Evolutionary conservation across 2,888 invertebrate genomes (phyloP), one percentile per base, ranked within the genome.

Genomic region (Molorchus minor): DNA sequence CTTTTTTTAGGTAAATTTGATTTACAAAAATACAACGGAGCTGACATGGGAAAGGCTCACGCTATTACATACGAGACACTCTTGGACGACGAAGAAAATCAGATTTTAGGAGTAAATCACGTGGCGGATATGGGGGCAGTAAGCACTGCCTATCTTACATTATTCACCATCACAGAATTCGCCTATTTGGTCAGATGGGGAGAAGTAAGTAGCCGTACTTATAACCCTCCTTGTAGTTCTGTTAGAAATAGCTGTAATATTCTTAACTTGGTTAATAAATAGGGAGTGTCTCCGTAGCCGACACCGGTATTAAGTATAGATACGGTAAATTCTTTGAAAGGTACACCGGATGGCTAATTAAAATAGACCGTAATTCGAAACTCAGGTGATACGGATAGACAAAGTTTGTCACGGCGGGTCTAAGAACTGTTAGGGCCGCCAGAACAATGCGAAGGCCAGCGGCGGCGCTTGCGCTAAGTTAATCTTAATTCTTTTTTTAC

Each of bases 141-240:
- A 1, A 83, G 85, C 13, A 82, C 88, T 1, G 84, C 88, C 0
- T 87, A 89, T 75, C 79, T 91, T 58, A 88, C 90, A 21, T 83
- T 88, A 29, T 91, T 91, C 88, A 87, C 88, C 68, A 89, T 90
- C 8, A 84, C 85, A 8, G 91, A 91, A 79, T 90, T 90, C 72
- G 88, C 85, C 0, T 84, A 87, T 33, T 78, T 90, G 25, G 81
- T 91, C 56, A 88, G 87, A 77, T 91, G 90, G 90, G 89, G 90
- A 71, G 91, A 91, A 84, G 88, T 88, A 77, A 72, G 75, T 67
- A 2, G 30, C 1, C 29, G 15, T 3, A 19, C 8, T 10, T 15
- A 3, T n/a, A 25, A 16, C 12, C 15, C 2, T 20, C 5, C 33
- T 12, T 2, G 13, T 47, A 43, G 7, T 4, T 36, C 5, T 5